These are phyloP conservation scores for Eupithecia tripunctaria DNA, from an alignment of 2,888 invertebrate species.

Conservation along the genomic window DNA sequence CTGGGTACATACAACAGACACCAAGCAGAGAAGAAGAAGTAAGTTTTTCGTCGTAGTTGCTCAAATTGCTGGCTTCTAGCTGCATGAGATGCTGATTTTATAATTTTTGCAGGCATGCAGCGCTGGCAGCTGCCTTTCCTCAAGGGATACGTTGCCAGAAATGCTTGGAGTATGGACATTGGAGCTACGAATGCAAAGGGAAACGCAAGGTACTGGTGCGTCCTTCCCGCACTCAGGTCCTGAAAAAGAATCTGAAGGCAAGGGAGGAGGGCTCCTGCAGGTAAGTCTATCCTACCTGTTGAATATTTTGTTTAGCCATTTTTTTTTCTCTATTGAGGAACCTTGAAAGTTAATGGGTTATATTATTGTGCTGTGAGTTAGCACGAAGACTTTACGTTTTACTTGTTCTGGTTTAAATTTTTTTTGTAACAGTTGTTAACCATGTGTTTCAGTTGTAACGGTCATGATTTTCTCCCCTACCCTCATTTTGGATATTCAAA, in stretches of 20 bases:
- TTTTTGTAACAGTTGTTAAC: not conserved
- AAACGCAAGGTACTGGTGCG: constrained; percentile 95
- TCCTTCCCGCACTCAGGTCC: constrained; percentile 91
- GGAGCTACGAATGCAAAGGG: constrained; percentile 96
- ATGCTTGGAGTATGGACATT: constrained; percentile 96
- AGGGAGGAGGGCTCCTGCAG: constrained; percentile 72
- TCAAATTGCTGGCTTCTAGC: not conserved
- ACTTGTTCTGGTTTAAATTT: not conserved
- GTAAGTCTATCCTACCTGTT: constrained; percentile 49
- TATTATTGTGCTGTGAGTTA: not conserved
- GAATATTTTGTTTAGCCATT: not conserved
- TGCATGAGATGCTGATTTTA: constrained; percentile 33
- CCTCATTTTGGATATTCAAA: not conserved
- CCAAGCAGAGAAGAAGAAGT: constrained; percentile 78
- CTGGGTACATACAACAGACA: constrained; percentile 79
- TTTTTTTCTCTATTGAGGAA: not conserved
- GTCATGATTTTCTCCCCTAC: constrained; percentile 18
- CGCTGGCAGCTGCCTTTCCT: constrained; percentile 87
- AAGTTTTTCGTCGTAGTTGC: constrained; percentile 42
- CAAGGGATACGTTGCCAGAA: constrained; percentile 95
- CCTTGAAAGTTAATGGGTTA: not conserved
- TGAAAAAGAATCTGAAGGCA: constrained; percentile 86
- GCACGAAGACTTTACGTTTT: not conserved
- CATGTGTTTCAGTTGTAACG: not conserved
- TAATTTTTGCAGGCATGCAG: constrained; percentile 78